A percentile compares a stretch with the other conserved stretches of the same genome.
phyloP scores from a whole-genome alignment of 2,113 vertebrate genomes.

The Paraplagusia blochii region DNA sequence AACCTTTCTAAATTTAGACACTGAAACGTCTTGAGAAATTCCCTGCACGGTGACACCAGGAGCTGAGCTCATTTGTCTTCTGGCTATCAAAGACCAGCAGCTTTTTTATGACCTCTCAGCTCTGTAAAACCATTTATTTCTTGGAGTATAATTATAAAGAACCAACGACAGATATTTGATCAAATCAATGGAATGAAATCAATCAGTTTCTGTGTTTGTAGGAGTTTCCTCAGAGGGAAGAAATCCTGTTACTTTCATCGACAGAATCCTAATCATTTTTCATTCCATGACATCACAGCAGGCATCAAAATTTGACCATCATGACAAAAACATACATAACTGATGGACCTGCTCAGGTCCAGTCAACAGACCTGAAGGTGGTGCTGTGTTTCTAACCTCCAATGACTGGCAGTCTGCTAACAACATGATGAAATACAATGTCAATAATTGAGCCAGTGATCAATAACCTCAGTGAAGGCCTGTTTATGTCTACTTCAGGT shows the following conservation, averaged over 20 bases:
- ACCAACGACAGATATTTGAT: background rate
- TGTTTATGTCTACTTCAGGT: conserved; percentile 34
- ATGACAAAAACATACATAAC: background rate
- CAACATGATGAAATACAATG: conserved; percentile 29
- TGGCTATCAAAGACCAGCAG: conserved; percentile 1
- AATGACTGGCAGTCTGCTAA: conserved; percentile 13
- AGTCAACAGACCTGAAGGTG: background rate
- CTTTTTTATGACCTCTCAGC: background rate
- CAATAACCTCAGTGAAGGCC: conserved; percentile 33
- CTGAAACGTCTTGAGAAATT: conserved; percentile 25
- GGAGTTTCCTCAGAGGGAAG: background rate
- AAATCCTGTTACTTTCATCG: background rate
- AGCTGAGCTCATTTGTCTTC: conserved; percentile 12
- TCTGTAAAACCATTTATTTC: too few relatives aligned
- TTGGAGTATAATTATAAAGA: background rate
- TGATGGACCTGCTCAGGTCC: background rate
- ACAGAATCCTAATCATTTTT: conserved; percentile 1
- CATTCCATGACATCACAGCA: background rate
- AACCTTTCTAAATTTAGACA: conserved; percentile 32
- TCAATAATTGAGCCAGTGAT: conserved; percentile 35
- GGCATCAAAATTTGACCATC: background rate
- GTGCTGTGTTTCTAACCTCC: conserved; percentile 13
- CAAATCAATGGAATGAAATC: background rate
- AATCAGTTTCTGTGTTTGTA: background rate
- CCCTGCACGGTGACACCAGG: background rate